Evolutionary conservation across 2,113 vertebrate species (phyloP).

Genomic region (Buteo buteo): DNA sequence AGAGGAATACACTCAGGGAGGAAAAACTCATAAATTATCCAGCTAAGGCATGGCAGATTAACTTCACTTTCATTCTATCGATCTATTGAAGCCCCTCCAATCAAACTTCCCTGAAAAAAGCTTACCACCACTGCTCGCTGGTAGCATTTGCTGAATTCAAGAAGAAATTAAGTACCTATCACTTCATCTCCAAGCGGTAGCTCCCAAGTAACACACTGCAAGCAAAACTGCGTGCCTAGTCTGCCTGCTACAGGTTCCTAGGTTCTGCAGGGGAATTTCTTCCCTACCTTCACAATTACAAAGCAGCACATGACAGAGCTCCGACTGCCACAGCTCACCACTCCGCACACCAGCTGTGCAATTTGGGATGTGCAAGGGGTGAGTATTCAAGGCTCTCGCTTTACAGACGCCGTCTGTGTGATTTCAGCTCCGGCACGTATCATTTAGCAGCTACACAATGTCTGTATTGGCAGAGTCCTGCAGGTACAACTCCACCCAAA

Average conservation of each 20-base stretch:
- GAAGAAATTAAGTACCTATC: background rate
- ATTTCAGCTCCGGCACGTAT: background rate
- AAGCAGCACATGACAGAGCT: background rate
- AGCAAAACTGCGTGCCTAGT: rapidly evolving
- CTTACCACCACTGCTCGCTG: background rate
- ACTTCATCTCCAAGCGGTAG: background rate
- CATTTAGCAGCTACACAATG: background rate
- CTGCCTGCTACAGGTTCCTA: background rate
- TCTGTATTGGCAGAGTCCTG: background rate
- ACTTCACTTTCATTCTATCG: background rate
- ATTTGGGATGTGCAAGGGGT: rapidly evolving
- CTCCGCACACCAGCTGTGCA: background rate
- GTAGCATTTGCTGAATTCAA: background rate
- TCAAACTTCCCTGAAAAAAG: background rate
- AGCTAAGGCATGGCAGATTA: background rate
- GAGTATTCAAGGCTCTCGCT: rapidly evolving
- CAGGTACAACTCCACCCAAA: too few relatives aligned
- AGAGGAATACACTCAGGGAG: background rate
- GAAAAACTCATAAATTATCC: background rate
- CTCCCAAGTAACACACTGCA: background rate
- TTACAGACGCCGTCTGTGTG: rapidly evolving
- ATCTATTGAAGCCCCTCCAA: background rate
- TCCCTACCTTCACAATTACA: too few relatives aligned
- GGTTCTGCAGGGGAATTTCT: background rate
- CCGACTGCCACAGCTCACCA: rapidly evolving